Evolutionary conservation across 2,888 invertebrate species (phyloP).

Genomic region (Epinotia bilunana): DNA sequence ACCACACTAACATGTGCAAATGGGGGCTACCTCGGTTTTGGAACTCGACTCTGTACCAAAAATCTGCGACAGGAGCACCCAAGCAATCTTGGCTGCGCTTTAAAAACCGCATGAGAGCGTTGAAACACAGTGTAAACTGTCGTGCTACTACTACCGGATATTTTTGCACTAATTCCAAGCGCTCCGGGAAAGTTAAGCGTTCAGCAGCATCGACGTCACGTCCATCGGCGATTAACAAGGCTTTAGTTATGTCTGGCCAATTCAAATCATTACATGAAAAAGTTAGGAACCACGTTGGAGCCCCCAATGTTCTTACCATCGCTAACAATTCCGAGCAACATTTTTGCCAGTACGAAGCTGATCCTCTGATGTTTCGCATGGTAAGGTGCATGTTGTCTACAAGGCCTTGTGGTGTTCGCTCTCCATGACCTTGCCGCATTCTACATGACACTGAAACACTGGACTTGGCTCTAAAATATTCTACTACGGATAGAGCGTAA

Average conservation of each 20-base stretch:
- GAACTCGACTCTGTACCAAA: too few species aligned
- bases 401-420: conserved; percentile 48
- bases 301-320: conserved; percentile 56
- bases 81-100: too few species aligned
- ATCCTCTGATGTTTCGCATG: conserved; percentile 58
- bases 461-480: conserved; percentile 52
- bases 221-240: conserved; percentile 55
- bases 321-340: conserved; percentile 56
- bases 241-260: conserved; percentile 59
- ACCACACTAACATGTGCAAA: too few species aligned
- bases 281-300: conserved; percentile 58
- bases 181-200: too few species aligned
- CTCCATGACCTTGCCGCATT: conserved; percentile 49
- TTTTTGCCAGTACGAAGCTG: conserved; percentile 53
- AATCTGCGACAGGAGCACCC: too few species aligned
- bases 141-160: too few species aligned
- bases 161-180: too few species aligned
- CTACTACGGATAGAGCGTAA: conserved; percentile 55
- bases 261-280: conserved; percentile 54
- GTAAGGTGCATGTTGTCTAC: conserved; percentile 57
- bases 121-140: too few species aligned
- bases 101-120: too few species aligned
- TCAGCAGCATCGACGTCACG: conserved; percentile 28
- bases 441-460: conserved; percentile 54
- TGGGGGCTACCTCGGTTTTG: too few species aligned